phyloP scores from a whole-genome alignment of 1,140 invertebrate species.

The Chionoecetes opilio region DNA sequence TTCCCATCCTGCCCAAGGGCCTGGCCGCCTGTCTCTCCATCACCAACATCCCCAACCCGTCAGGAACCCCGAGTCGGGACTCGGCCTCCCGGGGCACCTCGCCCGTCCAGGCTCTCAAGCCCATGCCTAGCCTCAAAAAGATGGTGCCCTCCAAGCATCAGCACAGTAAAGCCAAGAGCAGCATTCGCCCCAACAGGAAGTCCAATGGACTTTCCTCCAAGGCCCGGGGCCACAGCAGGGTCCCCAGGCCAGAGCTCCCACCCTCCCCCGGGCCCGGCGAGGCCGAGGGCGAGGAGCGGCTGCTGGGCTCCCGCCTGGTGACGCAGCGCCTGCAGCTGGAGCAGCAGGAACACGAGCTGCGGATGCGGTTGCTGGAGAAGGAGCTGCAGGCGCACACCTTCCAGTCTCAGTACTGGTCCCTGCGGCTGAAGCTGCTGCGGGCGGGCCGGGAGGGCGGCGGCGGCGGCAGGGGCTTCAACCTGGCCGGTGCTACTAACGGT shows the following conservation, averaged over 20 bases:
- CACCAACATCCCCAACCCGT: constrained; percentile 77
- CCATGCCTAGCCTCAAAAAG: constrained; percentile 76
- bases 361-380: constrained; percentile 79
- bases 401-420: constrained; percentile 78
- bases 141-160: constrained; percentile 76
- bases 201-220: constrained; percentile 31
- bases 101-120: constrained; percentile 68
- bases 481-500: constrained; percentile 74
- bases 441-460: constrained; percentile 66
- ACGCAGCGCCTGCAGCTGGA: constrained; percentile 69
- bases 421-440: constrained; percentile 74
- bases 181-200: constrained; percentile 23
- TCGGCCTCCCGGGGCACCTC: constrained; percentile 60
- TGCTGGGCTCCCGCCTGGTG: constrained; percentile 54
- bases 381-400: constrained; percentile 78
- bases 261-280: constrained; percentile 7
- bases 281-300: constrained; percentile 38
- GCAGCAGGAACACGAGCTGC: constrained; percentile 69
- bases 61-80: constrained; percentile 31
- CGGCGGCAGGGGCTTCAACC: constrained; percentile 55
- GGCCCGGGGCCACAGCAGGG: constrained; percentile 33
- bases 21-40: constrained; percentile 74
- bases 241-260: background rate
- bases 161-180: constrained; percentile 37
- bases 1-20: constrained; percentile 75